These are phyloP conservation scores for Aporophyla nigra DNA, from an alignment of 2,888 invertebrate genomes.

Conservation along the genomic window DNA sequence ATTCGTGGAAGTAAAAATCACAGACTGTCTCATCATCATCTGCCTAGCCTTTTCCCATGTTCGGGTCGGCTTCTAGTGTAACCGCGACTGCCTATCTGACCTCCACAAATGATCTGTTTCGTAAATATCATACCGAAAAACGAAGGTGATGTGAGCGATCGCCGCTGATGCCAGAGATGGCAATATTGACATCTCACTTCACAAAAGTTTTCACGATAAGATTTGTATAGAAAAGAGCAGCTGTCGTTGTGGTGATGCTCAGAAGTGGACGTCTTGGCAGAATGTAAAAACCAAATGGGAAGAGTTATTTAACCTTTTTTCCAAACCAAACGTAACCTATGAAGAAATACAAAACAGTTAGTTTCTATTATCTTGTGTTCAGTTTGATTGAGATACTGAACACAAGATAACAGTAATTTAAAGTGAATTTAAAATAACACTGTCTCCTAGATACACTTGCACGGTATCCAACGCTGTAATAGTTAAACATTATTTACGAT, in stretches of 20 bases:
- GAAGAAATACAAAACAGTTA: not conserved
- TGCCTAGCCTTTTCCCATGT: no score
- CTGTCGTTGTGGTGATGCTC: not conserved
- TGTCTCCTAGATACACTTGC: not conserved
- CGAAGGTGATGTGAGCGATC: no score
- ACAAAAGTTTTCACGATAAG: not conserved
- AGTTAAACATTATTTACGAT: constrained; percentile 8
- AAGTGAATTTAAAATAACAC: not conserved
- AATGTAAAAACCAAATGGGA: not conserved
- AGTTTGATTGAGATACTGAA: no score
- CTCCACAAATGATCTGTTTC: not conserved
- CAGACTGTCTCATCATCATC: not conserved
- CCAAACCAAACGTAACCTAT: no score
- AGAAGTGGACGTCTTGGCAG: not conserved
- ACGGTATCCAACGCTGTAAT: not conserved
- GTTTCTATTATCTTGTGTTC: no score
- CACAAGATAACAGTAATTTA: not conserved
- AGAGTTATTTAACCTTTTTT: not conserved
- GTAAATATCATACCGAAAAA: not conserved
- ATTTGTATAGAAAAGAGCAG: not conserved
- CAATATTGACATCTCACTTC: not conserved
- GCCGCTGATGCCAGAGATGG: no score
- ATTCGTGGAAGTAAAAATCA: not conserved
- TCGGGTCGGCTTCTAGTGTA: no score
- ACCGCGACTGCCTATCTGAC: no score